Evolutionary conservation across 2,797 vertebrate genomes (phyloP).

Genomic region (Alcedo atthis): DNA sequence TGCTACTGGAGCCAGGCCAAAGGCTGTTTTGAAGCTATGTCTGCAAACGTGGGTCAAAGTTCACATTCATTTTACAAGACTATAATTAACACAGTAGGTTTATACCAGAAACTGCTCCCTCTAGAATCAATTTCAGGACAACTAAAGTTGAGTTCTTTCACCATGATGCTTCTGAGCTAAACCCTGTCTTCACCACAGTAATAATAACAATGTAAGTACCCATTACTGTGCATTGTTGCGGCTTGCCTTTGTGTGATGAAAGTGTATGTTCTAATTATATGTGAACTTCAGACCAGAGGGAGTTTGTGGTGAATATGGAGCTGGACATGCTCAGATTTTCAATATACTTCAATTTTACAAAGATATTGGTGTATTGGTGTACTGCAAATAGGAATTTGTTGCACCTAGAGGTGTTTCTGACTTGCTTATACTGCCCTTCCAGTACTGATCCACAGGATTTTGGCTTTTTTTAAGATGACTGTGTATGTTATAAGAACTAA

Average conservation of each 20-base stretch:
- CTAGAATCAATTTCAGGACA: constrained; percentile 7
- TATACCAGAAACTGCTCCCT: constrained; percentile 13
- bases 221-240: neutral
- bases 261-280: neutral
- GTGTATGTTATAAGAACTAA: neutral
- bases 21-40: neutral
- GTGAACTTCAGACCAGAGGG: neutral
- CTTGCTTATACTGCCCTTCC: neutral
- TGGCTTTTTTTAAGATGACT: neutral
- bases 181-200: neutral
- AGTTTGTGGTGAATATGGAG: neutral
- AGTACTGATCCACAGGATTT: neutral
- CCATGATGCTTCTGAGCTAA: neutral
- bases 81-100: constrained; percentile 32
- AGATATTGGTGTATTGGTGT: neutral
- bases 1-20: neutral
- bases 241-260: neutral
- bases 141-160: neutral
- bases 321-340: neutral
- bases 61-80: neutral
- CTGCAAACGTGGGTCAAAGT: neutral
- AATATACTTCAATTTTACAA: neutral
- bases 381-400: neutral
- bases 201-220: neutral
- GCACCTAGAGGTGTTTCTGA: neutral